Evolutionary conservation across 2,113 vertebrate genomes (phyloP), one percentile per base, ranked within the genome.

Genomic region (Cyprinodon tularosa): DNA sequence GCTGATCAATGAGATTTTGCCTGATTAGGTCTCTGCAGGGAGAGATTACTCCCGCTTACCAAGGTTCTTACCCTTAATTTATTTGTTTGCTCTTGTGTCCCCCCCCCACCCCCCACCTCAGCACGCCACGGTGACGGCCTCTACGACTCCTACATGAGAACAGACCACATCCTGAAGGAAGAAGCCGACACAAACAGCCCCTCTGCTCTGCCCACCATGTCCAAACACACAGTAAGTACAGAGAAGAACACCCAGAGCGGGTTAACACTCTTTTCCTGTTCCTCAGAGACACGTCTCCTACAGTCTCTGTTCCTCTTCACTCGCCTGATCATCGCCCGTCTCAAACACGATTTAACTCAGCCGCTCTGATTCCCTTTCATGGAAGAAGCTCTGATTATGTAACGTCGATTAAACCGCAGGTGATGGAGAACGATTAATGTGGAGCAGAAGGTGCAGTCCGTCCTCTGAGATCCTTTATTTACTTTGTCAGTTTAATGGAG

Each of bases 111-210:
- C 7, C 50, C 68, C 61, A 7, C 50, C 9, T 38, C 90, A 95
- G 95, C 85, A 78, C 96, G 96, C 83, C 96, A 97, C 75, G 96
- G 93, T n/a, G 97, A 98, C 82, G 95, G 95, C 83, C 94, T 98
- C 0, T 99, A 97, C 67, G 97, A 98, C 89, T 97, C 97, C 20
- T 98, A 98, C 83, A 97, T 98, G 97, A 97, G 97, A 89, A 96
- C 96, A 61, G 97, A 98, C 93, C 97, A 98, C 80, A 94, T 96
- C 61, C 94, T 94, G 72, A 97, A 95, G 83, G 94, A 96, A 72
- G 96, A 97, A 57, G 79, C 92, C 57, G 84, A 96, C 69, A 90
- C 94, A 69, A 95, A 94, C 88, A 96, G 95, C 88, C 94, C 96
- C n/a, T 93, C 96, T 14, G 95, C 95, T 76, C 91, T 96, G 62